Base-by-base conservation (phyloP, 92 coral and sea anemone species). In the Paramuricea clavata region DNA sequence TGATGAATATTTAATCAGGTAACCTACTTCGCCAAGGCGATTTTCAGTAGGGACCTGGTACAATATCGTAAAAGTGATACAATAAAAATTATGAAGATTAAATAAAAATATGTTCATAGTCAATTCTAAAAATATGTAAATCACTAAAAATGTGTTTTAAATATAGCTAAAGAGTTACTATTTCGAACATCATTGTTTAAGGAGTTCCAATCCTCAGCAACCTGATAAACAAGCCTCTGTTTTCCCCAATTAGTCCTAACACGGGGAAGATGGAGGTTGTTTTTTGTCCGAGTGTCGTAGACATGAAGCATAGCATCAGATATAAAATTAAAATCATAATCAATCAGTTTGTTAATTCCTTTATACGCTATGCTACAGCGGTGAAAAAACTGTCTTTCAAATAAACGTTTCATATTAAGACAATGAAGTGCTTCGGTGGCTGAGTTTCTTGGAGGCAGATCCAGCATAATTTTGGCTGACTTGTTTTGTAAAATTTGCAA, bases 381-480 rank as follows among this genome's bases (percentile, higher is more conserved):
- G 11, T 30, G 74, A 13, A 12, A 67, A 3, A 67, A 25, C 19
- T 5, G 12, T 1, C 44, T 1, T 35, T 35, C 25, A 34, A 5
- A 2, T 21, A 72, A 41, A 0, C 1, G 41, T 41, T 34, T 25
- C 74, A 6, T 5, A 3, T 67, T 67, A 13, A 67, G 5, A 6
- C 3, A 5, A 3, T 22, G 31, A 67, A 67, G 74, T 3, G 74
- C 74, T 30, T 21, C 74, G 12, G 76, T 69, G 26, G 78, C 78
- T 11, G 73, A 67, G 6, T 16, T 12, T 6, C 26, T 9, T 35
- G 4, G 16, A 15, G 47, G 49, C 6, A 31, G 3, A 41, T 72
- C 78, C 27, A 72, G 30, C 2, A 72, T 72, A 22, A 72, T 15
- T 41, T 6, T 41, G 8, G 78, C 78, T 6, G 78, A 15, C 5